phyloP scores from a whole-genome alignment of 2,888 invertebrate genomes.

The Druceiella hillmani region DNA sequence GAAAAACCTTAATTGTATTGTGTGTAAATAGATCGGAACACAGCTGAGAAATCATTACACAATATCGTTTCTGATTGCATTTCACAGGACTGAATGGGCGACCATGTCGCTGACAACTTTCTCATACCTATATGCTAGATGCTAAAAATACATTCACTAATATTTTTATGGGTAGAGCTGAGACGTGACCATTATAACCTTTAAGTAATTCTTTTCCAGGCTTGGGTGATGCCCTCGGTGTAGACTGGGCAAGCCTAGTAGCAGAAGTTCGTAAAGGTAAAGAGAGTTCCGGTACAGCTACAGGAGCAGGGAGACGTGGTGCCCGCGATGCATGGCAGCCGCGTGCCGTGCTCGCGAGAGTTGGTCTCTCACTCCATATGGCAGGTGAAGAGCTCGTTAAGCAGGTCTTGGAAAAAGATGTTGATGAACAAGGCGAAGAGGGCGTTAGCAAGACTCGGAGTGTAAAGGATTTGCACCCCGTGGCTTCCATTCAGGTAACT shows the following conservation, averaged over 20 bases:
- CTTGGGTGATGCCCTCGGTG: slow-evolving; percentile 89
- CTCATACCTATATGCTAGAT: too few species aligned
- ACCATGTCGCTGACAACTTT: too few species aligned
- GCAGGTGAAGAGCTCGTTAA: slow-evolving; percentile 57
- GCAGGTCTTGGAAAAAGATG: slow-evolving; percentile 36
- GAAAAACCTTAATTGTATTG: too few species aligned
- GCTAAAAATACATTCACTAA: too few species aligned
- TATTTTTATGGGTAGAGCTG: too few species aligned
- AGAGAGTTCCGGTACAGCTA: slow-evolving; percentile 44
- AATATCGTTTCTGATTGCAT: too few species aligned
- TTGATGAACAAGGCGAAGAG: slow-evolving; percentile 30
- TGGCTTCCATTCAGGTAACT: slow-evolving; percentile 50
- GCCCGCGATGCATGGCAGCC: slow-evolving; percentile 78
- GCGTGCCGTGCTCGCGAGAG: slow-evolving; percentile 69
- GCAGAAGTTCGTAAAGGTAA: slow-evolving; percentile 61
- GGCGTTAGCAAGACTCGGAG: slow-evolving; percentile 24
- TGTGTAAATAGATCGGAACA: too few species aligned
- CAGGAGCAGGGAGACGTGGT: slow-evolving; percentile 34
- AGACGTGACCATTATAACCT: too few species aligned
- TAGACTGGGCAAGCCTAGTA: slow-evolving; percentile 89
- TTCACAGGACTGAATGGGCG: too few species aligned
- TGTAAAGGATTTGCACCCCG: slow-evolving; percentile 39
- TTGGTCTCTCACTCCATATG: slow-evolving; percentile 75
- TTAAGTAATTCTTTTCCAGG: too few species aligned
- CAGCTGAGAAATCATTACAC: too few species aligned